Conservation (phyloP, 2,113 vertebrate genomes). For the Anhinga rufa region DNA sequence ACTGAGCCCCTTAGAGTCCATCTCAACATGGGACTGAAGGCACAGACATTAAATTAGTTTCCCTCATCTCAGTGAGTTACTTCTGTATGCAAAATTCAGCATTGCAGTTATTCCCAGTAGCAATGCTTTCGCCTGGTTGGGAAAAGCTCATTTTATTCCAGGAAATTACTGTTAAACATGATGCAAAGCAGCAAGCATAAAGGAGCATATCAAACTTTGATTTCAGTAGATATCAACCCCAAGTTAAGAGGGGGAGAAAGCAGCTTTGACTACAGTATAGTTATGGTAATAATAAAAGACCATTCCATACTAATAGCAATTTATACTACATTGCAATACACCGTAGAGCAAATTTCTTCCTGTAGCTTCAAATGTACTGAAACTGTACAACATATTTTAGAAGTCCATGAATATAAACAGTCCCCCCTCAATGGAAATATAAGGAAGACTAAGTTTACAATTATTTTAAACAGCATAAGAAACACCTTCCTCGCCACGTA, state of each 20-base stretch:
- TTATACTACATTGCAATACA: not conserved
- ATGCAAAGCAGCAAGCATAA: not conserved
- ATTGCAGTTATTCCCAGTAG: not conserved
- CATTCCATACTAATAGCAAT: not conserved
- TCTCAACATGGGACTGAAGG: not conserved
- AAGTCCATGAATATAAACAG: not conserved
- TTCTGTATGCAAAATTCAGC: not conserved
- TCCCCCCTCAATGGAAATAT: not conserved
- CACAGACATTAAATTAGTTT: not conserved
- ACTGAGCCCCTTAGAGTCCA: not conserved
- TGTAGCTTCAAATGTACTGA: not conserved
- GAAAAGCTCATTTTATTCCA: not conserved
- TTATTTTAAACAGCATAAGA: not conserved
- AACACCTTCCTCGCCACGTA: not conserved
- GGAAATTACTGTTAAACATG: not conserved
- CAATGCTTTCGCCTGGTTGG: not conserved
- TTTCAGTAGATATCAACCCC: not conserved
- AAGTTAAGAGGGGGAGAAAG: not conserved
- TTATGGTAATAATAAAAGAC: not conserved
- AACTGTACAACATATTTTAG: not conserved
- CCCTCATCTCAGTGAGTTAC: not conserved
- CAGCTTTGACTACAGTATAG: not conserved
- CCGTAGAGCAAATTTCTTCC: not conserved
- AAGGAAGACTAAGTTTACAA: not conserved
- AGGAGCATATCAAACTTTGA: not conserved